Base-by-base conservation (phyloP, 2,797 vertebrate genomes). In the Clarias laeviceps region DNA sequence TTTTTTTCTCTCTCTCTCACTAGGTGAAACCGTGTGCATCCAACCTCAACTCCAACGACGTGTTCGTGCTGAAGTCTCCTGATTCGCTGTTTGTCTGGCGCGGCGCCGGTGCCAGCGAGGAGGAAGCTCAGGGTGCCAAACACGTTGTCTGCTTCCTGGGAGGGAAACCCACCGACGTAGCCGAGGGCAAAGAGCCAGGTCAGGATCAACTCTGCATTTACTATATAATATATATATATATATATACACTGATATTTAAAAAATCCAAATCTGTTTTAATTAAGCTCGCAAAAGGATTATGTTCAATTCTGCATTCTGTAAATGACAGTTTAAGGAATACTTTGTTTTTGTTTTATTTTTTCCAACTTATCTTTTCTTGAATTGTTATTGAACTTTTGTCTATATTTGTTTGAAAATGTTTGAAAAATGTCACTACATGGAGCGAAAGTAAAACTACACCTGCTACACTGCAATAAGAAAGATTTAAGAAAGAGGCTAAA, bases 1-100 rank as follows among this genome's bases (percentile, higher is more conserved):
- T 11, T 40, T 14, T 68, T 4, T 70, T 73, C 8, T 83, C 27
- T 72, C 57, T 56, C 40, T n/a, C 64, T 22, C n/a, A 70, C 8
- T 64, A 96, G 95, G 95, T 94, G 3, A 37, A 88, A 0, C 86
- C 92, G 18, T 73, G 17, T 2, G 94, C 95, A 59, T 74, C 92
- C 68, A 87, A 57, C 14, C 90, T 96, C 85, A 96, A 96, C 92
- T 93, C 94, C 66, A 96, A 96, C 2, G 96, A 96, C 1, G 87
- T 92, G 37, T 96, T 96, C 88, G 94, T 96, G 90, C 91, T 96
- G 87, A 96, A 95, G 88, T 12, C 89, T 0, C 56, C 90, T 0
- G 5, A 84, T 0, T 77, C 79, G 5, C 12, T 90, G 74, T 93
- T 87, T 18, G 14, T 93, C 57, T 96, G 96, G 96, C 91, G 87